A percentile compares a stretch with the other conserved stretches of the same genome.
Evolutionary conservation across 2,113 vertebrate species (phyloP).

Genomic region (Cheilinus undulatus): DNA sequence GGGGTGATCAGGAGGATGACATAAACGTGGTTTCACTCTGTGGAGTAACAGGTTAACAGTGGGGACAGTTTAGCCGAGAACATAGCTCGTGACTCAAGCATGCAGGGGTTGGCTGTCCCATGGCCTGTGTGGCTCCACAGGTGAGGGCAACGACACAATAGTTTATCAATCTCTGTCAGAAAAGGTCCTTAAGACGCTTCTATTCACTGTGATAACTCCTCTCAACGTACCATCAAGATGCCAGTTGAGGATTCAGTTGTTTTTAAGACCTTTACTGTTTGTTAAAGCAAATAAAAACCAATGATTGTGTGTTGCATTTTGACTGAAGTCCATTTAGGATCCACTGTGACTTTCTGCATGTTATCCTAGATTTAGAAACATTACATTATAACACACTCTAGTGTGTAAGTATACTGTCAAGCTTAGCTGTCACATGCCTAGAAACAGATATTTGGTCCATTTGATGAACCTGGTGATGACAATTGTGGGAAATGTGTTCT

Average conservation of each 20-base stretch:
- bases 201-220: not conserved
- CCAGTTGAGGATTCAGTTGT: not conserved
- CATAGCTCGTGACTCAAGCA: conserved; percentile 7
- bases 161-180: conserved; percentile 45
- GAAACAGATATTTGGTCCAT: too few relatives aligned
- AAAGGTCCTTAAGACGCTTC: conserved; percentile 32
- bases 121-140: conserved; percentile 26
- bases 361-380: not conserved
- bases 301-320: not conserved
- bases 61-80: conserved; percentile 13
- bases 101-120: conserved; percentile 37
- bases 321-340: too few relatives aligned
- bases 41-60: conserved; percentile 7
- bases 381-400: not conserved
- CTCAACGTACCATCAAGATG: not conserved
- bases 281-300: not conserved
- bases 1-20: conserved; percentile 34
- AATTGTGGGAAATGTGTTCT: not conserved
- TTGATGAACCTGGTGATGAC: too few relatives aligned
- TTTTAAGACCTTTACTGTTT: not conserved
- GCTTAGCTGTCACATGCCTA: too few relatives aligned
- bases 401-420: not conserved
- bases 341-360: not conserved
- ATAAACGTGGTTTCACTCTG: conserved; percentile 15
- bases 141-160: conserved; percentile 51